These are phyloP conservation scores for Cnemophilus loriae DNA, from an alignment of 2,113 vertebrate species.

Conservation along the genomic window DNA sequence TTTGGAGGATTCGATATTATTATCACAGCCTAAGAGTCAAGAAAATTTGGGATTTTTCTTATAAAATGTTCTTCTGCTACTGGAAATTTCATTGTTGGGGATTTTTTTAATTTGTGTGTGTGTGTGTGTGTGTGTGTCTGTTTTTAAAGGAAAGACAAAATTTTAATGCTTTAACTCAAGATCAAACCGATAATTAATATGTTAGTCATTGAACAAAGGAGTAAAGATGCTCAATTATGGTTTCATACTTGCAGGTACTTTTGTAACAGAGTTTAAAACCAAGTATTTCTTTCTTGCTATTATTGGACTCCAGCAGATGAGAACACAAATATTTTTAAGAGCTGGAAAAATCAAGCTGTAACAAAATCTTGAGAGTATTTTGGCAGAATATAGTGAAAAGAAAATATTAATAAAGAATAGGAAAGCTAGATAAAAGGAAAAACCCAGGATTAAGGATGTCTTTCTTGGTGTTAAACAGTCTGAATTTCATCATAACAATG, in stretches of 20 bases:
- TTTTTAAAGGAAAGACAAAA: background rate
- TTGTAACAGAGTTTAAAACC: background rate
- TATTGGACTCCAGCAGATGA: background rate
- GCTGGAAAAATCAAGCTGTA: background rate
- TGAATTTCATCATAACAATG: background rate
- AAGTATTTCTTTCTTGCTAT: background rate
- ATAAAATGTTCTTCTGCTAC: background rate
- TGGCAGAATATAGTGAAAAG: background rate
- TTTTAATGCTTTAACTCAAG: background rate
- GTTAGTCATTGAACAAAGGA: background rate
- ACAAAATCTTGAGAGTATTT: background rate
- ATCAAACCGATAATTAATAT: background rate
- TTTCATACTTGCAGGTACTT: background rate
- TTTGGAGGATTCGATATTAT: background rate
- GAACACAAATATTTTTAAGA: background rate
- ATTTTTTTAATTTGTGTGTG: background rate
- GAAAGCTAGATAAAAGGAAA: background rate
- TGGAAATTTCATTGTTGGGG: accelerated
- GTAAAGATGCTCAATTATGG: background rate
- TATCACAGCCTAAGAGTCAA: background rate
- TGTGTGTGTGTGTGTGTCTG: background rate
- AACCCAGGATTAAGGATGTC: background rate
- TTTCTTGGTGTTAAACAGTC: background rate
- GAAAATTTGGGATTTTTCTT: background rate
- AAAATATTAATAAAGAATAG: background rate